These are phyloP conservation scores for Cottoperca gobio DNA, from an alignment of 2,797 vertebrate genomes.

Conservation along the genomic window DNA sequence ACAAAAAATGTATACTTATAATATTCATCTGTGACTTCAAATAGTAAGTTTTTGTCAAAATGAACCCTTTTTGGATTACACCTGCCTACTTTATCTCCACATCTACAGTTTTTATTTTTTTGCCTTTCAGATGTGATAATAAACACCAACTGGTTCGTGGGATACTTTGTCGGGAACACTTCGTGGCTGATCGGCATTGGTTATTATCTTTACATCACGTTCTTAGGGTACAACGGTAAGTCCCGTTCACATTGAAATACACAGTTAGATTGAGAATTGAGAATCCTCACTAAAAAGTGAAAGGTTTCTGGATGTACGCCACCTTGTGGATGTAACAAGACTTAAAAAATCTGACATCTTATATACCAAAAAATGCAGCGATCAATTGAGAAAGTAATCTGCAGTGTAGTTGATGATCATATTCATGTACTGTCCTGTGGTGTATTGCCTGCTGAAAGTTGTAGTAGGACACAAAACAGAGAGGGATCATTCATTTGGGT, in stretches of 20 bases:
- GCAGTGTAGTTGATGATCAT: background rate
- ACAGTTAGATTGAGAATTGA: background rate
- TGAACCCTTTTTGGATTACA: background rate
- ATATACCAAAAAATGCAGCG: rapidly evolving
- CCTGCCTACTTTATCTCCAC: background rate
- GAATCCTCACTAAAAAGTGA: background rate
- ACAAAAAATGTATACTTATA: background rate
- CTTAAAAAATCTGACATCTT: background rate
- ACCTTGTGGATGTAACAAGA: no score
- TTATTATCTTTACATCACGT: slow-evolving; percentile 98
- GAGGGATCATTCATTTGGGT: background rate
- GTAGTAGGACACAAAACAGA: no score
- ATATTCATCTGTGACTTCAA: background rate
- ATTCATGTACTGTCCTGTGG: background rate
- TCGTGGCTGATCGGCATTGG: slow-evolving; percentile 94
- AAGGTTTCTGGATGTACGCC: background rate
- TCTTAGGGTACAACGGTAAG: slow-evolving; percentile 97
- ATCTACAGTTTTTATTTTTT: slow-evolving; percentile 6
- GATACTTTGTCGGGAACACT: slow-evolving; percentile 94
- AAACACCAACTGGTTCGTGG: slow-evolving; percentile 88
- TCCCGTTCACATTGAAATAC: background rate
- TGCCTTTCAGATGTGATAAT: slow-evolving; percentile 90
- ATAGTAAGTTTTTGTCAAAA: background rate
- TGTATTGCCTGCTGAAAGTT: background rate
- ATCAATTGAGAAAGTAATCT: background rate